Conservation (phyloP, 2,888 invertebrate species). For the Netelia fuscicornis region DNA sequence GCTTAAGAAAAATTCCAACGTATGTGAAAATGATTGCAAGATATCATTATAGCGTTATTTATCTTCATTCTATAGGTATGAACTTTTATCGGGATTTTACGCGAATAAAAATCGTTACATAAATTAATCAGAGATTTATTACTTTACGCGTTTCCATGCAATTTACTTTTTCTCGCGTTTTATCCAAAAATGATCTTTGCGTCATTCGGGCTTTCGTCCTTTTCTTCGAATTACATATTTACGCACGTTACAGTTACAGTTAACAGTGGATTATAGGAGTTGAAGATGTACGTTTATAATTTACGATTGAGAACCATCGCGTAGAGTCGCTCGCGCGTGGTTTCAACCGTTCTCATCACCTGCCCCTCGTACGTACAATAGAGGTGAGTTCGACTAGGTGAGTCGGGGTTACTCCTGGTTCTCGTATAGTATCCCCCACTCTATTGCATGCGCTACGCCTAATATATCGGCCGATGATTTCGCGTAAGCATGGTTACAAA, state of each 20-base stretch:
- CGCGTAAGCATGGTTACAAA: background rate
- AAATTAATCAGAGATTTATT: too few species aligned
- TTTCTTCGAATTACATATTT: too few species aligned
- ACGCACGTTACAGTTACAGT: background rate
- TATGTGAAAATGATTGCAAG: background rate
- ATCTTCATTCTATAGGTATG: too few species aligned
- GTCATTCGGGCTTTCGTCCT: too few species aligned
- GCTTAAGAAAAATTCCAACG: background rate
- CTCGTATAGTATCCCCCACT: slow-evolving; percentile 59
- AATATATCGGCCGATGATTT: background rate
- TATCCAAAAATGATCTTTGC: too few species aligned
- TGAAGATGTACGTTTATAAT: background rate
- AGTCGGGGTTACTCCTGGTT: slow-evolving; percentile 75
- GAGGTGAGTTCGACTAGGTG: slow-evolving; percentile 79
- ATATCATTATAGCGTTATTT: background rate
- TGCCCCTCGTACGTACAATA: slow-evolving; percentile 82
- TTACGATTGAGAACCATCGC: slow-evolving; percentile 70
- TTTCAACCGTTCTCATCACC: slow-evolving; percentile 85
- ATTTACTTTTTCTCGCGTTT: too few species aligned
- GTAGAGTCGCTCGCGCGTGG: slow-evolving; percentile 83
- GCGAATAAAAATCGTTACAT: too few species aligned
- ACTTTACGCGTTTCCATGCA: too few species aligned
- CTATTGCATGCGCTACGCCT: slow-evolving; percentile 3
- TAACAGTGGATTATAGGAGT: background rate
- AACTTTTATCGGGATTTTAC: too few species aligned